Percentiles rank a stretch among this genome's conserved stretches.
phyloP scores from a whole-genome alignment of 2,888 invertebrate genomes.

The Drosophila stalkeri region DNA sequence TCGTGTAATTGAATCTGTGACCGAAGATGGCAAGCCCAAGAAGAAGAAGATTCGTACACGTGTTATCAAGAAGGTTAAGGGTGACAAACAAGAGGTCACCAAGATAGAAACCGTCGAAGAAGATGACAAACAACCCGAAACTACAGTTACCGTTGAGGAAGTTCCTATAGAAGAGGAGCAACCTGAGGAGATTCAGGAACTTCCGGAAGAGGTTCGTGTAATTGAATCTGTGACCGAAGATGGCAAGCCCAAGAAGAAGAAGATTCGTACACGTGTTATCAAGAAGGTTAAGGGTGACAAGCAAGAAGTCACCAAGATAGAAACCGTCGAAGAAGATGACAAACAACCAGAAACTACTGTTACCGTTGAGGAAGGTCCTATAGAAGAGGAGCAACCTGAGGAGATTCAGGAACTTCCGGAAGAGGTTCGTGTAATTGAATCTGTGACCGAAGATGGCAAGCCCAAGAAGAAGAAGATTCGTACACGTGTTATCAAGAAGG shows the following conservation, averaged over 20 bases:
- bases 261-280: slow-evolving; percentile 24
- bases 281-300: slow-evolving; percentile 52
- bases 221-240: background rate
- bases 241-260: slow-evolving; percentile 3
- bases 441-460: slow-evolving; percentile 45
- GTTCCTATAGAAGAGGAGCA: slow-evolving; percentile 19
- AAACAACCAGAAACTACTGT: slow-evolving; percentile 4
- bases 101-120: slow-evolving; percentile 54
- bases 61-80: slow-evolving; percentile 50
- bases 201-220: slow-evolving; percentile 3
- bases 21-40: slow-evolving; percentile 44
- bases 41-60: slow-evolving; percentile 50
- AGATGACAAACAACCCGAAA: slow-evolving; percentile 42
- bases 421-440: slow-evolving; percentile 48
- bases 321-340: slow-evolving; percentile 17
- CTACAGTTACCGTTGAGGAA: slow-evolving; percentile 44
- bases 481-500: slow-evolving; percentile 52
- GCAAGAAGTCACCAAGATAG: slow-evolving; percentile 53
- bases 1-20: slow-evolving; percentile 30
- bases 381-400: background rate
- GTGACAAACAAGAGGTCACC: slow-evolving; percentile 49
- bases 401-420: slow-evolving; percentile 44
- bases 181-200: background rate
- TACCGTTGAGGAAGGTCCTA: background rate
- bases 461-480: slow-evolving; percentile 55